phyloP scores from a whole-genome alignment of 2,888 invertebrate genomes.

The Horisme vitalbata region DNA sequence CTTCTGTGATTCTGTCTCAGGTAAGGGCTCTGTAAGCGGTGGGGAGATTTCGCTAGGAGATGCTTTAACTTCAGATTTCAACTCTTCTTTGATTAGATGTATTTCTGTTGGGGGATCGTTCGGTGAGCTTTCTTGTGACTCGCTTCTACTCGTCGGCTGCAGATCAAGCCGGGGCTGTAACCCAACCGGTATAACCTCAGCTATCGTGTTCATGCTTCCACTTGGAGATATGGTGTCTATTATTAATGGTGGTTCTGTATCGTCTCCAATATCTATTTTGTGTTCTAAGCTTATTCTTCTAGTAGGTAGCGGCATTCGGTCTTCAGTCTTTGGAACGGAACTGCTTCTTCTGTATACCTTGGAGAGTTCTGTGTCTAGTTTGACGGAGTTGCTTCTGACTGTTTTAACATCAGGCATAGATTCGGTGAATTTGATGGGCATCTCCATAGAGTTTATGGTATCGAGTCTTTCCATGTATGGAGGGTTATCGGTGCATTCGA shows the following conservation, averaged over 20 bases:
- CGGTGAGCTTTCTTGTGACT: slow-evolving; percentile 71
- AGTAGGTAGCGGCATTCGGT: slow-evolving; percentile 57
- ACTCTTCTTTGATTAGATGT: slow-evolving; percentile 62
- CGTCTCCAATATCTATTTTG: slow-evolving; percentile 77
- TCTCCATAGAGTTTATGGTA: slow-evolving; percentile 52
- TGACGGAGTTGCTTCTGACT: slow-evolving; percentile 54
- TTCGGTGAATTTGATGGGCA: slow-evolving; percentile 59
- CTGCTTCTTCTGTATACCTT: slow-evolving; percentile 73
- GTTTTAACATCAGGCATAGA: slow-evolving; percentile 53
- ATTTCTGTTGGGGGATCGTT: slow-evolving; percentile 77
- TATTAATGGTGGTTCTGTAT: slow-evolving; percentile 76
- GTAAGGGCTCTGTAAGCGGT: slow-evolving; percentile 57
- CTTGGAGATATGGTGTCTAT: slow-evolving; percentile 73
- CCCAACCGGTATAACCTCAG: slow-evolving; percentile 72
- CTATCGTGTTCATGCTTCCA: slow-evolving; percentile 74
- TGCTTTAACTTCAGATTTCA: slow-evolving; percentile 60
- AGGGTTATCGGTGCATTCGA: slow-evolving; percentile 71
- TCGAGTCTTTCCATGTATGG: slow-evolving; percentile 63
- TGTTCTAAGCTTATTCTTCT: slow-evolving; percentile 74
- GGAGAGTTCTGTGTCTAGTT: slow-evolving; percentile 65
- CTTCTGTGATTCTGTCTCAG: slow-evolving; percentile 66
- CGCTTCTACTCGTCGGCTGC: slow-evolving; percentile 59
- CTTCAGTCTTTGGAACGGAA: slow-evolving; percentile 72
- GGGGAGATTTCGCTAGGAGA: slow-evolving; percentile 77
- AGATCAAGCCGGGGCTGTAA: slow-evolving; percentile 66